Base-by-base conservation (phyloP, 2,797 vertebrate genomes). In the Smutsia gigantea region DNA sequence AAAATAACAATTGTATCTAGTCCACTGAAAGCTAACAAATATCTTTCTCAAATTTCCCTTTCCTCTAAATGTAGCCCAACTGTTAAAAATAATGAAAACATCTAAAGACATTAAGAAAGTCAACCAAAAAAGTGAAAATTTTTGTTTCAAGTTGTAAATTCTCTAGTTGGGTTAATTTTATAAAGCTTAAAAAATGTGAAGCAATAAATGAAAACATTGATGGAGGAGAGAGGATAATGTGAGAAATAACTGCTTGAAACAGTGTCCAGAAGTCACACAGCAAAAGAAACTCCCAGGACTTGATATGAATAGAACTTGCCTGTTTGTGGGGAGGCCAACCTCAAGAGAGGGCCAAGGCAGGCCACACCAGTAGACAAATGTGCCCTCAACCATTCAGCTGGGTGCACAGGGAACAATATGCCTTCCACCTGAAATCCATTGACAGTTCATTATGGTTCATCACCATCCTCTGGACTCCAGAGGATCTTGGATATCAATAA, bases 171-270 rank as follows among this genome's bases (percentile, higher is more conserved):
- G 25, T 78, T 64, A 31, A 89, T 7, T 17, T 29, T 27, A 34
- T 75, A 97, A 92, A 98, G 79, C 11, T 34, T 83, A 61, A 77
- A 42, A 88, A 64, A 39, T 72, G 29, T 93, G 29, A 69, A 71
- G 72, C 34, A 31, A 27, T 86, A 68, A 77, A 79, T 82, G 37
- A 85, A 72, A 78, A 91, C 21, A 61, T 15, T 42, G 18, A 21
- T 49, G 17, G 23, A 15, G 21, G 7, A 23, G 4, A 87, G 87
- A 4, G 61, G 34, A 74, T 81, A 14, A 57, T 64, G 84, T 87
- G 3, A 79, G 0, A 69, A 64, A 81, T 5, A 85, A 88, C 31
- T 53, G 10, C 63, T 4, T 9, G 27, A 74, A 0, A 79, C 3
- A 12, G 0, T 53, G 15, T 23, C 8, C 17, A 59, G 27, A 93